Conservation (phyloP, 2,888 invertebrate species). For the Drosophila meridiana region DNA sequence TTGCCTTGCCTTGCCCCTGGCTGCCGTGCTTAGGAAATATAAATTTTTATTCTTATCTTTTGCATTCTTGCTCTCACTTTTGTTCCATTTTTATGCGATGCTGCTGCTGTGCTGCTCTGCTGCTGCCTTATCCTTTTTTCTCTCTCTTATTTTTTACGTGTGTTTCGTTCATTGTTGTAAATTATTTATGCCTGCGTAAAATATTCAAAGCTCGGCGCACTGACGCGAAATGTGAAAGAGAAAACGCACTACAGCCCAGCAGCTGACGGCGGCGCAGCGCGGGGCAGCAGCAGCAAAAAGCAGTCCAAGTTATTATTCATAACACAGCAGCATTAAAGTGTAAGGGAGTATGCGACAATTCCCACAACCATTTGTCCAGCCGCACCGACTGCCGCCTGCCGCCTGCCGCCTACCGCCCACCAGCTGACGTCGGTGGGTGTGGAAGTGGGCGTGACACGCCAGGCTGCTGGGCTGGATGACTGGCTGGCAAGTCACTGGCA, state of each 20-base stretch:
- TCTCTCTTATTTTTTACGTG: conserved; percentile 60
- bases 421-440: not conserved
- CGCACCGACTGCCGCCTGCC: conserved; percentile 27
- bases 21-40: conserved; percentile 55
- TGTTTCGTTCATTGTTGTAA: conserved; percentile 79
- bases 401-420: conserved; percentile 21
- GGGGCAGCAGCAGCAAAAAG: conserved; percentile 49
- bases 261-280: conserved; percentile 18
- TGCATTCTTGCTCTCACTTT: conserved; percentile 65
- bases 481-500: conserved; percentile 62
- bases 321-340: conserved; percentile 81
- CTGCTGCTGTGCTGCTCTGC: conserved; percentile 6
- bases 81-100: conserved; percentile 53
- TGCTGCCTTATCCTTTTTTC: conserved; percentile 73
- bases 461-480: conserved; percentile 20
- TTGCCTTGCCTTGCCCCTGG: conserved; percentile 16
- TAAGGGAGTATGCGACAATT: conserved; percentile 79
- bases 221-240: conserved; percentile 59
- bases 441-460: conserved; percentile 14
- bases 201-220: conserved; percentile 76
- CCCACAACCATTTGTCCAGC: conserved; percentile 75
- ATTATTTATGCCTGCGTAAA: conserved; percentile 82
- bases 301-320: conserved; percentile 83
- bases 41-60: conserved; percentile 77
- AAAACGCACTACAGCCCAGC: conserved; percentile 54